Evolutionary conservation across 1,140 invertebrate species (phyloP), one percentile per base, ranked within the genome.

Genomic region (Cotesia chilonis): DNA sequence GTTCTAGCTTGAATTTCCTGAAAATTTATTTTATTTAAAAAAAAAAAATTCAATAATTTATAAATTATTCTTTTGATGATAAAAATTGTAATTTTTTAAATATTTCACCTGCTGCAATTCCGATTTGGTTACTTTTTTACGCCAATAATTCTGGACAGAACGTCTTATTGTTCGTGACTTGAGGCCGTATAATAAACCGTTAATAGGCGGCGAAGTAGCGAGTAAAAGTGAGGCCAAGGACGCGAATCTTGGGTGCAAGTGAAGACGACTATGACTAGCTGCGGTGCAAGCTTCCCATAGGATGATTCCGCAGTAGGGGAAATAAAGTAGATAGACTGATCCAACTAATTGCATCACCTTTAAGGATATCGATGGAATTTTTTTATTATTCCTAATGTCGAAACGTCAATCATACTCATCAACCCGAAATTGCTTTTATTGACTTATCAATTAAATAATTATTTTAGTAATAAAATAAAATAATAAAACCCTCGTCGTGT

Each of bases 51-150:
- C 47, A 38, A 72, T 3, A 14, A 14, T 41, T 41, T 41, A 41
- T 41, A 41, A 41, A 41, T 6, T 41, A 41, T 41, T 41, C 6
- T 41, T 41, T 10, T 41, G 4, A 4, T 2, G n/a, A 55, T 12
- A 17, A 60, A 59, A 63, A 36, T 57, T 14, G 17, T 38, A 37
- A 59, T 51, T 63, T 55, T 5, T 36, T 14, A 9, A 4, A 71
- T 20, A 52, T 35, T 63, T 78, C 79, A 86, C 92, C 81, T 93
- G 91, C 74, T 93, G 92, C 41, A 94, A 88, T 80, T 94, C 92
- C 75, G 90, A 92, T 80, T 93, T 93, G 1, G 92, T 93, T 81
- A 93, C 89, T 83, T 94, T 90, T 84, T 94, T 94, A n/a, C 93
- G 86, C 89, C 92, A 91, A 79, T 94, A 94, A 77, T 94, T 94